These are phyloP conservation scores for Eilema caniola DNA, from an alignment of 2,888 invertebrate genomes.

Conservation along the genomic window DNA sequence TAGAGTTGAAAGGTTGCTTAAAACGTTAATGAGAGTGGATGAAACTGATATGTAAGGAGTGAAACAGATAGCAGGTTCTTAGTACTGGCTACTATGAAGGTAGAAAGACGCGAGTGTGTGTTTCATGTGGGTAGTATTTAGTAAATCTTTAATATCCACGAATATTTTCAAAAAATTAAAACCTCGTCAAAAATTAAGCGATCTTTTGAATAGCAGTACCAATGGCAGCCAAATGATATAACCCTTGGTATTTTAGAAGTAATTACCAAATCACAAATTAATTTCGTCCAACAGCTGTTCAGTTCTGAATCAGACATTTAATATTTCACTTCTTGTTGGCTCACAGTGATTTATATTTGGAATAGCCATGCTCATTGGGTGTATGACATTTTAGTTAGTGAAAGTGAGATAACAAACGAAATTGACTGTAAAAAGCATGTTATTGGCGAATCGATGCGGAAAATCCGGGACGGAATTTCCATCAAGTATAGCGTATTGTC, in stretches of 20 bases:
- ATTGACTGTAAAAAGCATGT: too few relatives aligned
- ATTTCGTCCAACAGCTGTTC: slow-evolving; percentile 9
- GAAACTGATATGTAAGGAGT: too few relatives aligned
- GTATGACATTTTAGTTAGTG: background rate
- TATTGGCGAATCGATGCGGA: too few relatives aligned
- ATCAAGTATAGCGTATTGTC: too few relatives aligned
- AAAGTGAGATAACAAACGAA: background rate
- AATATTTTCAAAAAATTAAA: too few relatives aligned
- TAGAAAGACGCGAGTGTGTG: too few relatives aligned
- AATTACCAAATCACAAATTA: slow-evolving; percentile 10
- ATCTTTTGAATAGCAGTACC: background rate
- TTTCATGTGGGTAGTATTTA: too few relatives aligned
- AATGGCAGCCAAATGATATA: background rate
- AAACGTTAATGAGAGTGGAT: too few relatives aligned
- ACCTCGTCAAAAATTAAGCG: background rate
- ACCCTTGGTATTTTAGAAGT: slow-evolving; percentile 4
- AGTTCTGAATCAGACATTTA: slow-evolving; percentile 9
- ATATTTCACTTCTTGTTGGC: background rate
- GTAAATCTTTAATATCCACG: background rate
- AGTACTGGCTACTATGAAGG: too few relatives aligned
- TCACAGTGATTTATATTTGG: background rate
- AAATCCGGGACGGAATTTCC: too few relatives aligned
- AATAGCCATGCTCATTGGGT: background rate
- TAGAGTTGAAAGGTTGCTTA: too few relatives aligned
- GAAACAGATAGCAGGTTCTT: too few relatives aligned